Percentiles rank a stretch among this genome's conserved stretches.
Conservation (phyloP, 2,888 invertebrate species). For the Dryocosmus kuriphilus region DNA sequence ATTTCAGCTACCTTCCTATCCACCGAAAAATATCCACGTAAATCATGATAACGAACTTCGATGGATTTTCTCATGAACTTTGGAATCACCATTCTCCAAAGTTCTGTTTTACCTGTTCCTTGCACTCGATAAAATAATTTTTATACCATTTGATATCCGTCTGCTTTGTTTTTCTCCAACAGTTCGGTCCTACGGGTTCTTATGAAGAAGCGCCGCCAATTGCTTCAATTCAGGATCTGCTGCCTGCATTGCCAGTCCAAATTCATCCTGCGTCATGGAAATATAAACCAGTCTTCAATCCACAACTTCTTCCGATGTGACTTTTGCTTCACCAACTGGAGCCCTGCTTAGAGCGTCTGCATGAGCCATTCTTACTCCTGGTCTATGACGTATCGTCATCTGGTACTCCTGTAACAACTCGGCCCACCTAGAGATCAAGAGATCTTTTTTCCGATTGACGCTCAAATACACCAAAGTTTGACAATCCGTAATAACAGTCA, state of each 20-base stretch:
- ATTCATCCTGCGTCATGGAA: too few species aligned
- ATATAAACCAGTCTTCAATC: too few species aligned
- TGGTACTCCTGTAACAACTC: too few species aligned
- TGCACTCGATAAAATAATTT: slow-evolving; percentile 45
- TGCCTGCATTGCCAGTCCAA: not conserved
- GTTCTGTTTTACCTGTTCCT: slow-evolving; percentile 30
- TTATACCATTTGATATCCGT: too few species aligned
- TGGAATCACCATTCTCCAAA: slow-evolving; percentile 45
- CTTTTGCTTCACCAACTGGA: slow-evolving; percentile 40
- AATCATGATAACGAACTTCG: slow-evolving; percentile 41
- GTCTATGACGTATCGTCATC: too few species aligned
- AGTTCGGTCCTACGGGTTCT: slow-evolving; percentile 11
- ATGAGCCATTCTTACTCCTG: too few species aligned
- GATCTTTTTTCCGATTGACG: slow-evolving; percentile 54
- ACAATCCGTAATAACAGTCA: too few species aligned
- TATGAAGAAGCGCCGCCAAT: slow-evolving; percentile 47
- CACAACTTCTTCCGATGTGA: slow-evolving; percentile 25
- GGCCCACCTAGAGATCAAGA: too few species aligned
- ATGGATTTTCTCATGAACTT: slow-evolving; percentile 43
- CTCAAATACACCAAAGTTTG: slow-evolving; percentile 59
- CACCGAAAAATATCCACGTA: slow-evolving; percentile 50
- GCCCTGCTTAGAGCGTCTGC: slow-evolving; percentile 25
- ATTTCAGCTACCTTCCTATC: slow-evolving; percentile 40
- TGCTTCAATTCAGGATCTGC: slow-evolving; percentile 45
- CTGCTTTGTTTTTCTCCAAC: too few species aligned